Percentiles rank a stretch among this genome's conserved stretches.
phyloP scores from a whole-genome alignment of 2,113 vertebrate species.

The Scortum barcoo region DNA sequence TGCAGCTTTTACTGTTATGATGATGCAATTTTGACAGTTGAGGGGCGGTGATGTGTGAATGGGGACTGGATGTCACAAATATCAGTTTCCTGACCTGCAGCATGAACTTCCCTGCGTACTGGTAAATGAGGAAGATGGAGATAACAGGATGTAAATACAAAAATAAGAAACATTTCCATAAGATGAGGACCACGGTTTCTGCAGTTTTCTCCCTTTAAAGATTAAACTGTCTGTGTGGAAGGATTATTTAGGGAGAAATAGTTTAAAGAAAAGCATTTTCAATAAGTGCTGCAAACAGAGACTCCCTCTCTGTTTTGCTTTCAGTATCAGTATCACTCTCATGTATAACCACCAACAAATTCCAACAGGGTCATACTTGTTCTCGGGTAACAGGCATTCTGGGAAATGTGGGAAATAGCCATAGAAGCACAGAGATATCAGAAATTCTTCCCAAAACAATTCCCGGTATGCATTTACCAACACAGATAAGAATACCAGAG shows the following conservation, averaged over 20 bases:
- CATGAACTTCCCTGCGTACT: accelerated
- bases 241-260: neutral
- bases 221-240: neutral
- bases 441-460: neutral
- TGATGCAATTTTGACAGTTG: too few species aligned
- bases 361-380: neutral
- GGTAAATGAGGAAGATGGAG: neutral
- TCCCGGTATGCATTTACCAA: conserved; percentile 23
- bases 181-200: too few species aligned
- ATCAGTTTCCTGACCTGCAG: neutral
- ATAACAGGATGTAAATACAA: neutral
- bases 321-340: neutral
- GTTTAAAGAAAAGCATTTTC: too few species aligned
- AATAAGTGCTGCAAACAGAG: neutral
- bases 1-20: neutral
- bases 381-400: conserved; percentile 9
- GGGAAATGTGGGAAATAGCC: conserved; percentile 22
- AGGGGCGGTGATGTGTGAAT: neutral
- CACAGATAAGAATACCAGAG: conserved; percentile 1
- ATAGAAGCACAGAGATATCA: neutral
- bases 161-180: too few species aligned
- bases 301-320: neutral
- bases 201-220: neutral
- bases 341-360: neutral
- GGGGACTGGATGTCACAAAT: neutral